Percentiles rank a stretch among this genome's conserved stretches.
Evolutionary conservation across 2,797 vertebrate species (phyloP).

Genomic region (Peromyscus attwateri): DNA sequence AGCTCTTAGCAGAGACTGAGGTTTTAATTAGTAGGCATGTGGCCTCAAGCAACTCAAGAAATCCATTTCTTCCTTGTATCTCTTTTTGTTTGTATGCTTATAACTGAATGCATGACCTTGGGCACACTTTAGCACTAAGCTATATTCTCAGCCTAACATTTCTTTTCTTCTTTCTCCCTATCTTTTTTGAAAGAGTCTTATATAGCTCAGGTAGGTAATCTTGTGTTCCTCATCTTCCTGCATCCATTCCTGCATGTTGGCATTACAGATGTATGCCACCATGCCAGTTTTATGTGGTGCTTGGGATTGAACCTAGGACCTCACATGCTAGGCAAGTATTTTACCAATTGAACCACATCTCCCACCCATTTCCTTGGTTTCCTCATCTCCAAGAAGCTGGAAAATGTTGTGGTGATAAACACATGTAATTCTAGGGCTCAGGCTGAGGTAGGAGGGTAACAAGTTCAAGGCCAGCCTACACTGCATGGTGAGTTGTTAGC

Average conservation of each 20-base stretch:
- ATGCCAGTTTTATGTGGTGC: neutral
- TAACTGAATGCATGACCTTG: neutral
- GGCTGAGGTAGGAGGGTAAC: neutral
- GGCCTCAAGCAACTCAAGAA: neutral
- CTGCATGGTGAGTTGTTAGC: neutral
- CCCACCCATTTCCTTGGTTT: neutral
- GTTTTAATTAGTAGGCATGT: neutral
- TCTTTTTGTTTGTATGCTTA: neutral
- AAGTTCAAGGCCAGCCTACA: neutral
- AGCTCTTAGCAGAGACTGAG: neutral
- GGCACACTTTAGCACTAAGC: neutral
- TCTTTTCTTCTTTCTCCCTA: neutral
- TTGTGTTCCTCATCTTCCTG: neutral
- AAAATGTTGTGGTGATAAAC: neutral
- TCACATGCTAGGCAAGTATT: neutral
- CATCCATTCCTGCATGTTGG: neutral
- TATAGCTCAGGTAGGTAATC: neutral
- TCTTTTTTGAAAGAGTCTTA: neutral
- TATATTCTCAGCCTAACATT: neutral
- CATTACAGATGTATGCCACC: neutral
- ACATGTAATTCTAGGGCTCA: neutral
- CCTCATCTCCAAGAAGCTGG: constrained; percentile 28
- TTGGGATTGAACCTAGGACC: neutral
- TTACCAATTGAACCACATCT: neutral
- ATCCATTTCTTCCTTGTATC: constrained; percentile 7